Conservation (phyloP, 2,113 vertebrate species). For the Rhinolophus ferrumequinum region DNA sequence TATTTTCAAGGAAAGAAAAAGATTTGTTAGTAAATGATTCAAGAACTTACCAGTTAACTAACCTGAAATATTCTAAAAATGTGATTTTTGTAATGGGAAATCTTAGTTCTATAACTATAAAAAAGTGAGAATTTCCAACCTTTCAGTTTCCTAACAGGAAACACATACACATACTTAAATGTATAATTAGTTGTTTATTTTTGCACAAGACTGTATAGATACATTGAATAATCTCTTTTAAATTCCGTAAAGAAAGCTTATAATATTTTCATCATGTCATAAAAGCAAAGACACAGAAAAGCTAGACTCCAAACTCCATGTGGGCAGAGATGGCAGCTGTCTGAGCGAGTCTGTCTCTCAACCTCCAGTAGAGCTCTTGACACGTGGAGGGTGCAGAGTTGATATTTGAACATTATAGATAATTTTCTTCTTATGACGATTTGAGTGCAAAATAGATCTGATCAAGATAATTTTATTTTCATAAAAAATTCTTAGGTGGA, state of each 20-base stretch:
- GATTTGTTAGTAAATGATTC: not conserved
- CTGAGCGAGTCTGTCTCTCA: rapidly evolving
- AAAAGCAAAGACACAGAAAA: not conserved
- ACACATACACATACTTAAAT: not conserved
- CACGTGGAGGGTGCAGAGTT: rapidly evolving
- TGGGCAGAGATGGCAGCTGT: not conserved
- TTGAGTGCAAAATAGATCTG: not conserved
- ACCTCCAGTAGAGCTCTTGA: not conserved
- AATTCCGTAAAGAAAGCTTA: not conserved
- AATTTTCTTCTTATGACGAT: not conserved
- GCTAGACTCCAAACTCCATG: not conserved
- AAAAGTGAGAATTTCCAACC: conserved; percentile 13
- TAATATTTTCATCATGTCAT: not conserved
- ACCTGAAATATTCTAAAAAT: conserved; percentile 9
- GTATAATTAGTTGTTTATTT: conserved; percentile 10
- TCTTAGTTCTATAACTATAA: conserved; percentile 27
- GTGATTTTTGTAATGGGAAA: not conserved
- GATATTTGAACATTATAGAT: not conserved
- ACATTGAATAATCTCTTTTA: not conserved
- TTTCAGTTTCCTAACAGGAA: conserved; percentile 31
- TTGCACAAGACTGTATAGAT: not conserved
- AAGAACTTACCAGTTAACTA: not conserved
- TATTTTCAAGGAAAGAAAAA: not conserved
- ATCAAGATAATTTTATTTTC: not conserved
- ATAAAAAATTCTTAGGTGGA: not conserved